Evolutionary conservation across 1,140 invertebrate species (phyloP), one percentile per base, ranked within the genome.

Genomic region (Stenopsyche tienmushanensis): DNA sequence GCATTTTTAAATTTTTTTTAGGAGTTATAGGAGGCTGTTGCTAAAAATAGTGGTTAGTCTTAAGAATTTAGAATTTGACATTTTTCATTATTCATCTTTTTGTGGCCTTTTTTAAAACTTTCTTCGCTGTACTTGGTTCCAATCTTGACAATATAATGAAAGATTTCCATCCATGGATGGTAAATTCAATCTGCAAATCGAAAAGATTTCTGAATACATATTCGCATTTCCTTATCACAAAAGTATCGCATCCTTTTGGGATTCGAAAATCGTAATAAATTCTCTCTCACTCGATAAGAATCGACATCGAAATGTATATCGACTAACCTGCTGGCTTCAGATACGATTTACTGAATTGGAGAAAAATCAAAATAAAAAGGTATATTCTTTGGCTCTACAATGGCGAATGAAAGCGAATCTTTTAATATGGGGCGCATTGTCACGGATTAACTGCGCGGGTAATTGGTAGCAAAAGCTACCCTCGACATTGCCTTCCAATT

Each of bases 261-360:
- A 53, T 26, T 53, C 17, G 50, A 53, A 53, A 53, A 53, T 53
- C 50, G 50, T 18, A 53, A 53, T 53, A 53, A 53, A 53, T 53
- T 53, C 29, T 53, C 50, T 53, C 29, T 53, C 50, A 23, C 50
- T 29, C 17, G 50, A 53, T 53, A 53, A 53, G 24, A 53, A 53
- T 53, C 50, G 24, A 53, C 50, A 53, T 25, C 50, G 50, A 53
- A 25, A 50, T 50, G 47, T 50, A 50, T 18, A 17, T 17, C 21
- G 2, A 10, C 23, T 26, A 53, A 17, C 29, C 29, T 13, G 5
- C 50, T n/a, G 15, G 50, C 17, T 21, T 50, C 10, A 53, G 29
- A n/a, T 53, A 25, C 50, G 29, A 53, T 53, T 53, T 53, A 53
- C 50, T 23, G 50, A 53, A 53, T 53, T 53, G 15, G 50, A 13